Evolutionary conservation across 2,797 vertebrate species (phyloP).

Genomic region (Argentina silus): DNA sequence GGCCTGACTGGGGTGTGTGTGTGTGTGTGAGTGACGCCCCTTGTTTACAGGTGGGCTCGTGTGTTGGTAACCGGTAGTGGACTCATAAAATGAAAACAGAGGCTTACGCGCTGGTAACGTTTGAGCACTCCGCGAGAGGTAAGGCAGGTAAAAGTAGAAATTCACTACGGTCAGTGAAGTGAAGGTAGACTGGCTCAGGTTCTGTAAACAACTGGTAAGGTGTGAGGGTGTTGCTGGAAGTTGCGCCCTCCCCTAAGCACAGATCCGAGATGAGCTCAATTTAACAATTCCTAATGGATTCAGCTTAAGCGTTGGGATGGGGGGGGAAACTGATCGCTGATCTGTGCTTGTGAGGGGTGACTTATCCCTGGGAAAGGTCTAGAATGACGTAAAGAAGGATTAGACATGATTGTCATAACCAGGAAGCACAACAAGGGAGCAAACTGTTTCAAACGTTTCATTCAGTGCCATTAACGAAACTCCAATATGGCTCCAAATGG

Average conservation of each 20-base stretch:
- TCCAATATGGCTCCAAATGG: neutral
- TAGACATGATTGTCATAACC: neutral
- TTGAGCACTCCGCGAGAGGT: conserved; percentile 17
- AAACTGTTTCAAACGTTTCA: neutral
- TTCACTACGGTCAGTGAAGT: conserved; percentile 3
- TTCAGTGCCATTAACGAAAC: neutral
- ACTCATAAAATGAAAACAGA: neutral
- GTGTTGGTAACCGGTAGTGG: conserved; percentile 2
- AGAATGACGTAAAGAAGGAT: conserved; percentile 6
- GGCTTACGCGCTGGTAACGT: neutral
- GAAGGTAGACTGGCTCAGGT: conserved; percentile 8
- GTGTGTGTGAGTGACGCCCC: neutral
- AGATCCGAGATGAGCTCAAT: conserved; percentile 1
- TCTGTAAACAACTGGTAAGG: conserved; percentile 6
- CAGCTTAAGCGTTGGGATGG: neutral
- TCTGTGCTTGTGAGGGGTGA: conserved; percentile 7
- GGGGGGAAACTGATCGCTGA: neutral
- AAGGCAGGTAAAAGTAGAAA: conserved; percentile 19
- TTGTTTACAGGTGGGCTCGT: neutral
- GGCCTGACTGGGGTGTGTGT: neutral
- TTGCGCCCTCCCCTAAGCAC: neutral
- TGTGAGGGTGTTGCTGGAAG: neutral
- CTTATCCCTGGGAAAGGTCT: neutral
- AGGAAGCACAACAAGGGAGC: neutral
- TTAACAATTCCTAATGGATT: conserved; percentile 2